Conservation (phyloP, 2,888 invertebrate species). For the Ypsolopha scabrella region DNA sequence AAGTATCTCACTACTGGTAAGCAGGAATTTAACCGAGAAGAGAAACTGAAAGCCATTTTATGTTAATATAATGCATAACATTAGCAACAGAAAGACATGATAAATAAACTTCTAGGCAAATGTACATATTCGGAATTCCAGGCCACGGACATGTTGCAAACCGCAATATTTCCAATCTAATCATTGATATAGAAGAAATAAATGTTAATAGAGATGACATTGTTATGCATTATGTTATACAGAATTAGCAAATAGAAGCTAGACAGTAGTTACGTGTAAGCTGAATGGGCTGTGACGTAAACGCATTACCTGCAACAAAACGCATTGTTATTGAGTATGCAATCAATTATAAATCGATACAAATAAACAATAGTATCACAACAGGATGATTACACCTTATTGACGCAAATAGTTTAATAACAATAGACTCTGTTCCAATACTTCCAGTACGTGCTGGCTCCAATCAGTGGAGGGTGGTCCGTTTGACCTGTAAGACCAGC, state of each 20-base stretch:
- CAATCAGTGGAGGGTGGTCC: slow-evolving; percentile 18
- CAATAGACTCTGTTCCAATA: background rate
- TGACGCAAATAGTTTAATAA: slow-evolving; percentile 32
- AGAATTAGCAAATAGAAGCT: background rate
- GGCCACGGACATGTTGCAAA: background rate
- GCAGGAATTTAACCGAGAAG: background rate
- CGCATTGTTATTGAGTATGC: background rate
- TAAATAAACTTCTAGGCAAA: background rate
- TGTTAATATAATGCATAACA: background rate
- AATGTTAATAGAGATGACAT: background rate
- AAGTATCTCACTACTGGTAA: background rate
- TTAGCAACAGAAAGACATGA: background rate
- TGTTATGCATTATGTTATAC: background rate
- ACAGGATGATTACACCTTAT: slow-evolving; percentile 10
- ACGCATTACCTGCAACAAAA: slow-evolving; percentile 1
- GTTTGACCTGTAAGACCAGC: slow-evolving; percentile 51
- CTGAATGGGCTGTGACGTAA: background rate
- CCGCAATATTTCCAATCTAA: background rate
- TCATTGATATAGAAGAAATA: background rate
- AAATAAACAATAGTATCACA: background rate
- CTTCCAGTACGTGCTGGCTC: background rate
- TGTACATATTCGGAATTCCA: background rate
- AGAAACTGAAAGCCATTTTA: background rate
- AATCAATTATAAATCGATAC: background rate
- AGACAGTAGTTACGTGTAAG: background rate